Percentiles rank a stretch among this genome's conserved stretches.
Evolutionary conservation across 2,113 vertebrate species (phyloP).

Genomic region (Hyperopisus bebe): DNA sequence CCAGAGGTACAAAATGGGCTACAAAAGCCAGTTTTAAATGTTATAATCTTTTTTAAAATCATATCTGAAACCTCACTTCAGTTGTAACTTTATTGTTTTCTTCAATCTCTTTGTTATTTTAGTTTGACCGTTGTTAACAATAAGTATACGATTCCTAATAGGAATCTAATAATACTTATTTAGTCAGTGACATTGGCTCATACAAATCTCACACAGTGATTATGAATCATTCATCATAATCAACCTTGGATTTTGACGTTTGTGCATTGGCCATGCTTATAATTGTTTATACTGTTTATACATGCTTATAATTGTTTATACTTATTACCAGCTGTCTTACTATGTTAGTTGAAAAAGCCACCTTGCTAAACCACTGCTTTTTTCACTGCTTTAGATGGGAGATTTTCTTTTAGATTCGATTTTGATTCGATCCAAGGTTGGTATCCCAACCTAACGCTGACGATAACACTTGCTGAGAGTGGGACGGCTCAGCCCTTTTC

Average conservation of each 20-base stretch:
- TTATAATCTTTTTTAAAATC: no score
- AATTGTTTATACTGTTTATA: background rate
- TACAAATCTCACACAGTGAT: background rate
- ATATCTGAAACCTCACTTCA: no score
- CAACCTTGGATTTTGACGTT: background rate
- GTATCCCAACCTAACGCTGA: background rate
- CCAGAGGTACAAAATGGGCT: no score
- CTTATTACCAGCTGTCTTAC: background rate
- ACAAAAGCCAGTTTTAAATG: no score
- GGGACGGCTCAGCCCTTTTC: background rate
- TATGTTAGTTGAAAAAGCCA: background rate
- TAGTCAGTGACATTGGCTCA: background rate
- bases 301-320: background rate
- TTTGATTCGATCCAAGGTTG: background rate
- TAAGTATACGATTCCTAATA: background rate
- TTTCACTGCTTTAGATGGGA: background rate
- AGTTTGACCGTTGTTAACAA: no score
- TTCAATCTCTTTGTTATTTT: no score
- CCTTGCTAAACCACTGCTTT: background rate
- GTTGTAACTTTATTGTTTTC: no score
- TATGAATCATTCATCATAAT: background rate
- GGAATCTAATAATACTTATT: background rate
- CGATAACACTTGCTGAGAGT: background rate
- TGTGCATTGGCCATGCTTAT: background rate
- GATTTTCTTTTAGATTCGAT: background rate